Percentiles rank a stretch among this genome's conserved stretches.
These are phyloP conservation scores for Elymnias hypermnestra DNA, from an alignment of 1,140 invertebrate species.

Conservation along the genomic window DNA sequence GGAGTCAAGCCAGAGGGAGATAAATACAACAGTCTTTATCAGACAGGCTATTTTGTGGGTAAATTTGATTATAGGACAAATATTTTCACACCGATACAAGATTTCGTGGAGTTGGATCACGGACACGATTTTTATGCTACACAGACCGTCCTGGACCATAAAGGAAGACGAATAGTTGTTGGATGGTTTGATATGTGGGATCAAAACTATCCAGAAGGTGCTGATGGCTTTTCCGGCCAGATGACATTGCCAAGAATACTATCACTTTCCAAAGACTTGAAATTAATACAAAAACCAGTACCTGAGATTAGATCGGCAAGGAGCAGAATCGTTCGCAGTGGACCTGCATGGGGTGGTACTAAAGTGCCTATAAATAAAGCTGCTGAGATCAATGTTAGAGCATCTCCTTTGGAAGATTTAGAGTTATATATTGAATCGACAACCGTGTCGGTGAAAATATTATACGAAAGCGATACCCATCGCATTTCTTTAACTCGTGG, in stretches of 20 bases:
- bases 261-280: slow-evolving; percentile 24
- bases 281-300: slow-evolving; percentile 45
- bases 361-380: slow-evolving; percentile 32
- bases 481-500: too few species aligned
- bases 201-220: slow-evolving; percentile 42
- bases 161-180: neutral
- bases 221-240: slow-evolving; percentile 50
- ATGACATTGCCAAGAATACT: slow-evolving; percentile 51
- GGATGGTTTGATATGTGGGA: slow-evolving; percentile 67
- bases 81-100: slow-evolving; percentile 34
- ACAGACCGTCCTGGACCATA: slow-evolving; percentile 44
- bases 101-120: slow-evolving; percentile 56
- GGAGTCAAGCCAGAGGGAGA: slow-evolving; percentile 50
- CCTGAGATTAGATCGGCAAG: slow-evolving; percentile 25
- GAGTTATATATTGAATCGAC: too few species aligned
- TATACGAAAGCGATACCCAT: too few species aligned
- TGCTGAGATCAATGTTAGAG: slow-evolving; percentile 34
- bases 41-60: slow-evolving; percentile 58
- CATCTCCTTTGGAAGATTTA: slow-evolving; percentile 23
- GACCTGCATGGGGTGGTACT: slow-evolving; percentile 18
- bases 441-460: too few species aligned
- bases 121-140: slow-evolving; percentile 69
- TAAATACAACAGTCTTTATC: slow-evolving; percentile 60
- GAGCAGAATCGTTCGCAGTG: slow-evolving; percentile 18
- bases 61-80: slow-evolving; percentile 46